Percentiles rank a stretch among this genome's conserved stretches.
Evolutionary conservation across 2,888 invertebrate genomes (phyloP).

Genomic region (Eilema caniola): DNA sequence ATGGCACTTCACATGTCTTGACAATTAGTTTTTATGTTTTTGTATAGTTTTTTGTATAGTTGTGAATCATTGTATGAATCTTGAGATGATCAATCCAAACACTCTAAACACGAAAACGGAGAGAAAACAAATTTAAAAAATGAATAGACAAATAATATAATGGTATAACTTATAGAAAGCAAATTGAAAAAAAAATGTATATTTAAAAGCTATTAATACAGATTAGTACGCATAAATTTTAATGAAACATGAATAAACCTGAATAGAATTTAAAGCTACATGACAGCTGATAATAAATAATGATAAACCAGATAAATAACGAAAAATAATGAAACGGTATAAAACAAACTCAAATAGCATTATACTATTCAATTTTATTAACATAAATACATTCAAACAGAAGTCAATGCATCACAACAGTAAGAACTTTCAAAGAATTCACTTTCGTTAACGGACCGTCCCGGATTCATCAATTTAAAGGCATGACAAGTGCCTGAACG

Average conservation of each 20-base stretch:
- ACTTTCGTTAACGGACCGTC: constrained; percentile 39
- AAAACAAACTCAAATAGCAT: neutral
- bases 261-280: neutral
- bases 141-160: no score
- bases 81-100: no score
- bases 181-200: no score
- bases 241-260: neutral
- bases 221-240: neutral
- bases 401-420: constrained; percentile 30
- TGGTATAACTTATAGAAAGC: no score
- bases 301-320: neutral
- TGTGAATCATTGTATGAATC: no score
- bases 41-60: no score
- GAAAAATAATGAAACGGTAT: neutral
- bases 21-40: no score
- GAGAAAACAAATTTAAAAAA: no score
- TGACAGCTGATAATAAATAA: neutral
- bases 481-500: constrained; percentile 40
- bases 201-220: neutral
- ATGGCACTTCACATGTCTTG: no score
- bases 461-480: constrained; percentile 52
- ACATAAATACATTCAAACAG: neutral
- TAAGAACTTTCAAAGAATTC: constrained; percentile 39
- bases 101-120: no score
- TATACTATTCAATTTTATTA: neutral